These are phyloP conservation scores for Stichodactyla helianthus DNA, from an alignment of 64 coral and sea anemone genomes.

Conservation along the genomic window DNA sequence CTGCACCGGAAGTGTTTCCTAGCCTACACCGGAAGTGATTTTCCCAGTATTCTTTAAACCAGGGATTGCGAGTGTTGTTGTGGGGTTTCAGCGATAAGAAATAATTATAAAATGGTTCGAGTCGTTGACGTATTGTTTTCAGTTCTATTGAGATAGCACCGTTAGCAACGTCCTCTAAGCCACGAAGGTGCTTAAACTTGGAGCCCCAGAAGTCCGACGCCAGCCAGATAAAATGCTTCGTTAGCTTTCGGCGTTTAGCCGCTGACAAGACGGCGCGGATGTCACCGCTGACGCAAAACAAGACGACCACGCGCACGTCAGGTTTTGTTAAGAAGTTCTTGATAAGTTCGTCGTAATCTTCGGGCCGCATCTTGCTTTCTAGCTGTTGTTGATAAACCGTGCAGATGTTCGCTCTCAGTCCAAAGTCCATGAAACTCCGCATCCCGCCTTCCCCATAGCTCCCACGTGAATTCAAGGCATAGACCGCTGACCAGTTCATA, in stretches of 20 bases:
- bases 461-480: slow-evolving; percentile 75
- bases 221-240: slow-evolving; percentile 56
- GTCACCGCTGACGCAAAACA: slow-evolving; percentile 77
- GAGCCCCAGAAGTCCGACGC: slow-evolving; percentile 92
- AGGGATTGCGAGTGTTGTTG: slow-evolving; percentile 78
- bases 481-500: slow-evolving; percentile 89
- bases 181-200: slow-evolving; percentile 41
- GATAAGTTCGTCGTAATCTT: slow-evolving; percentile 59
- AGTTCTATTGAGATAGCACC: slow-evolving; percentile 62
- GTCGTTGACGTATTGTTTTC: slow-evolving; percentile 36
- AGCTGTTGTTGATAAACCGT: slow-evolving; percentile 45
- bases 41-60: slow-evolving; percentile 90
- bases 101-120: slow-evolving; percentile 57
- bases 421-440: slow-evolving; percentile 39
- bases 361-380: slow-evolving; percentile 21
- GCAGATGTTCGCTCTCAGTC: slow-evolving; percentile 32
- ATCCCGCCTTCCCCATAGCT: slow-evolving; percentile 88
- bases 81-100: slow-evolving; percentile 50
- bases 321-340: slow-evolving; percentile 26
- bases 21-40: slow-evolving; percentile 35
- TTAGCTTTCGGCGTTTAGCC: slow-evolving; percentile 35
- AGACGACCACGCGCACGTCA: slow-evolving; percentile 55
- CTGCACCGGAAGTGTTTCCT: neutral
- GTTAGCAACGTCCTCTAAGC: slow-evolving; percentile 62
- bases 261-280: slow-evolving; percentile 55